Conservation (phyloP, 2,797 vertebrate genomes). For the Syndactyla subalaris region DNA sequence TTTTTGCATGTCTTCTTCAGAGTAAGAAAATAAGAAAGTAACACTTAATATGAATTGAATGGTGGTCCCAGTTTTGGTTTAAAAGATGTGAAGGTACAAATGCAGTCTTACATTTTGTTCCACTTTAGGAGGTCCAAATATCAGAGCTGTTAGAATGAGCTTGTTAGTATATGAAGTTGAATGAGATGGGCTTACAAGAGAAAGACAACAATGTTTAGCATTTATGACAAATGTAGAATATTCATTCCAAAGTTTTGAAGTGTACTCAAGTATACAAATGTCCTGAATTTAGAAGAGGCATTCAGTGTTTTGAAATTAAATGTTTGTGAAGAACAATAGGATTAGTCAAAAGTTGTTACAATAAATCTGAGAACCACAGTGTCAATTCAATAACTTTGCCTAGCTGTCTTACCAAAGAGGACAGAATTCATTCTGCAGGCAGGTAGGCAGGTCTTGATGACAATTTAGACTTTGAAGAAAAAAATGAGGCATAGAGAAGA, state of each 20-base stretch:
- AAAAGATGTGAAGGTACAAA: background rate
- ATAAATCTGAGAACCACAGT: background rate
- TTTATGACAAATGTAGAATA: background rate
- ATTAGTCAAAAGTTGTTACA: background rate
- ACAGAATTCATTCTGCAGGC: background rate
- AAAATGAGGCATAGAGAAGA: background rate
- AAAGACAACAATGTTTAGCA: background rate
- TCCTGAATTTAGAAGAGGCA: background rate
- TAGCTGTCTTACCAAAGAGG: background rate
- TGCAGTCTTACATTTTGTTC: background rate
- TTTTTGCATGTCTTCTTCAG: background rate
- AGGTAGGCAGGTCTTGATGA: background rate
- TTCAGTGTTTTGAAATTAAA: background rate
- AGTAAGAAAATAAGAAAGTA: background rate
- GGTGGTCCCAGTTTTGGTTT: background rate
- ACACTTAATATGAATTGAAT: background rate
- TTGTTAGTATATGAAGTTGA: background rate
- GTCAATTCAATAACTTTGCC: background rate
- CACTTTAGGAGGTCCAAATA: background rate
- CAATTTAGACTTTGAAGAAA: background rate
- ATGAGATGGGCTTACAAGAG: background rate
- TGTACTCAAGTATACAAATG: background rate
- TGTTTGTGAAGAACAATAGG: background rate
- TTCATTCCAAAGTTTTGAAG: background rate
- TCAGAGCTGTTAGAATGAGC: background rate